Conservation (phyloP, 2,113 vertebrate genomes). For the Chunga burmeisteri region DNA sequence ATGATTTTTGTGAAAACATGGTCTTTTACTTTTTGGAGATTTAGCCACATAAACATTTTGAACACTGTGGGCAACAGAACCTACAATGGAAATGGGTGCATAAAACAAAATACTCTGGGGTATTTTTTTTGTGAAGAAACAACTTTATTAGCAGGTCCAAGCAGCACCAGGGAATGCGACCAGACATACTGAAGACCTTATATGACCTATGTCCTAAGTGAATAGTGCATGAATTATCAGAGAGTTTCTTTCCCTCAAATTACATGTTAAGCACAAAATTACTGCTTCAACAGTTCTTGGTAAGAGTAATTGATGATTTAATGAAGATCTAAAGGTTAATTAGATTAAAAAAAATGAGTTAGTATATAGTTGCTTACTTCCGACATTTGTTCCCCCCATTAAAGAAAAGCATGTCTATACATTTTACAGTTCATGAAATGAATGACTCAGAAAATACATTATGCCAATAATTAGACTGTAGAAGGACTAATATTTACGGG, state of each 20-base stretch:
- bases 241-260: neutral
- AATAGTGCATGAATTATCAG: neutral
- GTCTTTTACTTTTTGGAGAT: neutral
- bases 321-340: neutral
- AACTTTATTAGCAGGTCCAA: neutral
- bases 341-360: neutral
- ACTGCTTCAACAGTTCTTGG: neutral
- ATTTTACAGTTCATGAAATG: neutral
- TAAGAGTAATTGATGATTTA: neutral
- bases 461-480: neutral
- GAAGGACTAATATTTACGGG: neutral
- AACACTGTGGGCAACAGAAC: neutral
- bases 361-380: neutral
- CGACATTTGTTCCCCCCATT: neutral
- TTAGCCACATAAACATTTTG: neutral
- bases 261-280: neutral
- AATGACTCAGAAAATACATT: neutral
- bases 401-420: neutral
- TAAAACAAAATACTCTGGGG: neutral
- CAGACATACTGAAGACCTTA: neutral
- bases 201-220: neutral
- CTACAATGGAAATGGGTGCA: neutral
- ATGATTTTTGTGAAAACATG: neutral
- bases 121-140: neutral
- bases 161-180: neutral